Evolutionary conservation across 2,113 vertebrate genomes (phyloP), one percentile per base, ranked within the genome.

Genomic region (Nycticebus coucang): DNA sequence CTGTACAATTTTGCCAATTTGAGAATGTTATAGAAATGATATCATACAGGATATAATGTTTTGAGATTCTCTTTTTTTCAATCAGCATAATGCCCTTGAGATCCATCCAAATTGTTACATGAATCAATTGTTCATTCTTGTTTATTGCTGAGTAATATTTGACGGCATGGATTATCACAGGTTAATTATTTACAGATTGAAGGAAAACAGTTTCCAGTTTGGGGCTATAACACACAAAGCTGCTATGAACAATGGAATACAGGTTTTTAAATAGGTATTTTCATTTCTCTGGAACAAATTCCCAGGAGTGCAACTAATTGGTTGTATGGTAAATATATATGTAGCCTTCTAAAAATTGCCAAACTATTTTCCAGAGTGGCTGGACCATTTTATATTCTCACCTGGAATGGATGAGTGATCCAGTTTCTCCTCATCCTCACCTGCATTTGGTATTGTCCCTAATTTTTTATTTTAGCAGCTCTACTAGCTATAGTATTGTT

Each of bases 401-500:
- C 17, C 13, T 84, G 14, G 72, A 88, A 82, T 30, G 9, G 19
- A 77, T 17, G 41, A 50, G 41, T 77, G 41, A 77, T 77, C 26
- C 41, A 50, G 22, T 77, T 77, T 77, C 74, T 77, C 26, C 26
- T 50, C 41, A 50, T 77, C 15, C 26, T 77, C 28, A 26, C 14
- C 26, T 18, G 41, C 41, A 50, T 30, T 77, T 50, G 41, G 7
- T 30, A 50, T 30, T 75, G 41, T 45, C 74, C 68, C 37, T 84
- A 57, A n/a, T 92, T 55, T 81, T 81, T 84, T n/a, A 83, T 89
- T 89, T 93, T 64, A 75, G 75, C n/a, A 19, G 7, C 35, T 88
- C 33, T 75, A 75, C 71, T 30, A 60, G 14, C 9, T 69, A 2
- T 69, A 69, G 4, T 69, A 69, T 66, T 41, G 26, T 59, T 60